Evolutionary conservation across 2,888 invertebrate species (phyloP).

Genomic region (Incurvaria masculella): DNA sequence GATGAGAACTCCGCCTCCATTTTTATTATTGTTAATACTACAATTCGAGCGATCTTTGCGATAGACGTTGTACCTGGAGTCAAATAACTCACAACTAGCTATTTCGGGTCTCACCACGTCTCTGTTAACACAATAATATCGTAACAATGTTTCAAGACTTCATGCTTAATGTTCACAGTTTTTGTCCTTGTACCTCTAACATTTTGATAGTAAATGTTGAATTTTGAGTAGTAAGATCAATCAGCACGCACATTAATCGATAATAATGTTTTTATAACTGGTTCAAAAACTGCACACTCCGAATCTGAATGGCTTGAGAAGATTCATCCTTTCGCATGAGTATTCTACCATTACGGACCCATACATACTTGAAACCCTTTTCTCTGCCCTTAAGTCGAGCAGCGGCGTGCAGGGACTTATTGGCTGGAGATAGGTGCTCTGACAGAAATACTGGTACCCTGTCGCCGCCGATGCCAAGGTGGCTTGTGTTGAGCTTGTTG

Average conservation of each 20-base stretch:
- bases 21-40: too few relatives aligned
- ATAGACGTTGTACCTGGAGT: too few relatives aligned
- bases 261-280: conserved; percentile 6
- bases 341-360: conserved; percentile 18
- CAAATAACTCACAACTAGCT: too few relatives aligned
- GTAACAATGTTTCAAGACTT: too few relatives aligned
- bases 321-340: conserved; percentile 12
- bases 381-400: conserved; percentile 17
- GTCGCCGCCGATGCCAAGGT: conserved; percentile 15
- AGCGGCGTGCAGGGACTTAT: conserved; percentile 19
- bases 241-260: background rate
- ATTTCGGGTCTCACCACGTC: too few relatives aligned
- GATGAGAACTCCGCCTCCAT: too few relatives aligned
- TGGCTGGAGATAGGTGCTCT: conserved; percentile 17
- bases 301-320: conserved; percentile 7
- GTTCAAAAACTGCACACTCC: too few relatives aligned
- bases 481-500: conserved; percentile 13
- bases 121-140: too few relatives aligned
- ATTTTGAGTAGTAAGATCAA: background rate
- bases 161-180: too few relatives aligned
- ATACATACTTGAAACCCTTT: conserved; percentile 17
- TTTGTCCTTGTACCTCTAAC: conserved; percentile 15
- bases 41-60: too few relatives aligned
- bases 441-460: conserved; percentile 15
- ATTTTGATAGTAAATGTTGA: conserved; percentile 9